Evolutionary conservation across 2,888 invertebrate species (phyloP), one percentile per base, ranked within the genome.

Genomic region (Rhimphoctona megacephalus): DNA sequence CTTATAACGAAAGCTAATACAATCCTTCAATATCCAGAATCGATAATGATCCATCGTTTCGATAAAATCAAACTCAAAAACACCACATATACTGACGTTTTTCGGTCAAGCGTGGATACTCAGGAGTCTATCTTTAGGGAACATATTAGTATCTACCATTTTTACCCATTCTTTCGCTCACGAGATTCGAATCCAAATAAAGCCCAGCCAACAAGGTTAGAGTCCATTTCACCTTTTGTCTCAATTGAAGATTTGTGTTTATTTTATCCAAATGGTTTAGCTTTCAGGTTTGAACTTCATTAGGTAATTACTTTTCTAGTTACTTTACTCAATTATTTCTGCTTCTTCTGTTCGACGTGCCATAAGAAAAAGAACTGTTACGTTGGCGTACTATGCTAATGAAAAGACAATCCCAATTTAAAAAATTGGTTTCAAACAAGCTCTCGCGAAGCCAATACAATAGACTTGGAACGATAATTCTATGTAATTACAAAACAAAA

Each of bases 1-100:
- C 69, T 85, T 77, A 81, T 85, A 77, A 77, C 72, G 52, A 46
- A 33, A 54, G 61, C 79, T 49, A 72, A 52, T 66, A 64, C 46
- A 30, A 9, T 43, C 36, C 79, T 19, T 36, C 39, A 22, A 39
- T 6, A n/a, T 30, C 9, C 36, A 43, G 19, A 57, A 57, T 72
- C 39, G 72, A 14, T 33, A 30, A 61, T 30, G 57, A 57, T 30
- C 30, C 17, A 61, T 30, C 30, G 61, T 61, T 30, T 61, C 17
- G 30, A 61, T 61, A 4, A 17, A 61, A 17, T 30, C 17, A 14
- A 61, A 61, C 17, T 30, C 61, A 61, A 30, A 30, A 30, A 30
- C 7, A 61, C 6, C 2, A 17, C 25, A 57, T 30, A 25, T 25
- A 30, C 61, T 14, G 30, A 61, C 17, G 30, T 4, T 30, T 61